phyloP scores from a whole-genome alignment of 2,888 invertebrate species.

The Melanostoma scalare region DNA sequence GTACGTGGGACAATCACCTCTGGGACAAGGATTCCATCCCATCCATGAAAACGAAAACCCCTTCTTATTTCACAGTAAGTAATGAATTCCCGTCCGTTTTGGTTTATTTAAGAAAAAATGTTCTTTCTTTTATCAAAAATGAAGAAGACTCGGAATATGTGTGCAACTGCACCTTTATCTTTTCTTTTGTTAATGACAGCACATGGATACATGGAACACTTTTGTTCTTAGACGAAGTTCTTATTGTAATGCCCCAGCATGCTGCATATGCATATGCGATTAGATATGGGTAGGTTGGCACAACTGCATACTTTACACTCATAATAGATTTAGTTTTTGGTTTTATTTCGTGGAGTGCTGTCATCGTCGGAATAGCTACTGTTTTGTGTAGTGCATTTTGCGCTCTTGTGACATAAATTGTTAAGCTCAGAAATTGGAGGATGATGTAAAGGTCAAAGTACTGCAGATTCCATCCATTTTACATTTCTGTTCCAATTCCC shows the following conservation, averaged over 20 bases:
- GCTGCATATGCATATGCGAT: neutral
- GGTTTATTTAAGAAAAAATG: conserved; percentile 61
- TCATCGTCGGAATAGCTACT: too few relatives aligned
- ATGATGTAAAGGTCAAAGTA: too few relatives aligned
- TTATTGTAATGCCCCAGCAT: conserved; percentile 3
- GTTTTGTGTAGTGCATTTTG: too few relatives aligned
- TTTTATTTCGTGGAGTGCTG: too few relatives aligned
- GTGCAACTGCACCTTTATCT: conserved; percentile 29
- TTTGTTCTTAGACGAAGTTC: conserved; percentile 29
- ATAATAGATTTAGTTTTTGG: conserved; percentile 1
- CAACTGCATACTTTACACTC: conserved; percentile 4
- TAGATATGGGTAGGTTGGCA: too few relatives aligned
- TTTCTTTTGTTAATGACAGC: conserved; percentile 58
- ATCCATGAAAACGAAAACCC: conserved; percentile 11
- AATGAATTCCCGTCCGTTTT: conserved; percentile 69
- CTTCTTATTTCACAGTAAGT: conserved; percentile 45
- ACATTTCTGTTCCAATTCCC: too few relatives aligned
- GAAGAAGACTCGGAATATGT: conserved; percentile 16
- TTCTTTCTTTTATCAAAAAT: conserved; percentile 49
- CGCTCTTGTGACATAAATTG: too few relatives aligned
- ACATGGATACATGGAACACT: conserved; percentile 21
- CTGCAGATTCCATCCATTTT: too few relatives aligned
- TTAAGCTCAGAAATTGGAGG: too few relatives aligned
- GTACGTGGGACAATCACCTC: conserved; percentile 68
- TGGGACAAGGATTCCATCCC: conserved; percentile 48